Evolutionary conservation across 2,797 vertebrate genomes (phyloP).

Genomic region (Anguilla obscura): DNA sequence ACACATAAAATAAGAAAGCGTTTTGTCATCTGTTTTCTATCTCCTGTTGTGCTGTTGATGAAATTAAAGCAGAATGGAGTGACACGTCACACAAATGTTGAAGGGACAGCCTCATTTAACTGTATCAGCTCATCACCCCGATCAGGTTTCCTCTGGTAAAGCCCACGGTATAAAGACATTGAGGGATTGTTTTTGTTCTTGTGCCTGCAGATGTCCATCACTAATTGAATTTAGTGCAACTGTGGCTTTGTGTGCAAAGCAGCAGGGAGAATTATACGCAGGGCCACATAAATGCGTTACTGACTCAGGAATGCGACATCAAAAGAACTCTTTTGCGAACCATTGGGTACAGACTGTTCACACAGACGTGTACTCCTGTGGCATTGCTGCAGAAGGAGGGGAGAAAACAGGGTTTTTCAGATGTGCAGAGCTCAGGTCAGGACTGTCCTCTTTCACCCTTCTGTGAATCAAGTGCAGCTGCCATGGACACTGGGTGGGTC

Average conservation of each 20-base stretch:
- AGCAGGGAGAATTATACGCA: neutral
- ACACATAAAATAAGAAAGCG: neutral
- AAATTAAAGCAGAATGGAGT: neutral
- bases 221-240: slow-evolving; percentile 41
- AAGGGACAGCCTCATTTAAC: neutral
- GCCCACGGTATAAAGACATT: slow-evolving; percentile 27
- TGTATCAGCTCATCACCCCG: slow-evolving; percentile 30
- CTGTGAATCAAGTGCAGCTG: slow-evolving; percentile 28
- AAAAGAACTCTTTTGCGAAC: slow-evolving; percentile 39
- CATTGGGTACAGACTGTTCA: slow-evolving; percentile 27
- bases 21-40: neutral
- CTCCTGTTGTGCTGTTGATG: neutral
- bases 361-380: slow-evolving; percentile 31
- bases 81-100: neutral
- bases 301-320: slow-evolving; percentile 34
- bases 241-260: slow-evolving; percentile 14
- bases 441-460: slow-evolving; percentile 8
- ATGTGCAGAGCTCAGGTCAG: neutral
- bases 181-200: slow-evolving; percentile 30
- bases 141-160: slow-evolving; percentile 27
- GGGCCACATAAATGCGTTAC: slow-evolving; percentile 25
- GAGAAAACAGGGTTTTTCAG: slow-evolving; percentile 5
- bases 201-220: slow-evolving; percentile 34
- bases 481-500: neutral
- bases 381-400: slow-evolving; percentile 1